Evolutionary conservation across 1,140 invertebrate species (phyloP), one percentile per base, ranked within the genome.

Genomic region (Drosophila azteca): DNA sequence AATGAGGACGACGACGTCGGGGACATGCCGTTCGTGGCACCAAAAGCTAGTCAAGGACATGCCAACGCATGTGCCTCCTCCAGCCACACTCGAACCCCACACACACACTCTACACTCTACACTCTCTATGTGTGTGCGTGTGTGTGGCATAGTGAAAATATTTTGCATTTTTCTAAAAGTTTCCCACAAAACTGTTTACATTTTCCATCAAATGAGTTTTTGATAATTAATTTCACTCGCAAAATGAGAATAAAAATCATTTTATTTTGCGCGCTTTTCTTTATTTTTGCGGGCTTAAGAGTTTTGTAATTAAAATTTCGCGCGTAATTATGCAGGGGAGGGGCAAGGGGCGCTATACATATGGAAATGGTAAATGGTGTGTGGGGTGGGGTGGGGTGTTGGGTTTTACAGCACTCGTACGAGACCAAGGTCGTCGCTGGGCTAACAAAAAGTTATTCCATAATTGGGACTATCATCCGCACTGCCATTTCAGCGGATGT

Each of bases 31-130:
- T 49, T 51, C 64, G 24, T 51, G 61, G 61, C 63, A 41, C 55
- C 43, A 74, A 73, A 57, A 74, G 45, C 65, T 87, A 87, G 68
- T 70, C 81, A 87, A 85, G 82, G 82, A 87, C 82, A 80, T 80
- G 61, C 77, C 81, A 68, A 84, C 61, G 73, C 68, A 67, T 87
- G 54, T 70, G 67, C 59, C 20, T 58, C 11, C 20, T 58, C 3
- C 35, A 39, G 5, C 35, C 35, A 13, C 26, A 7, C n/a, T n/a
- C n/a, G n/a, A n/a, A n/a, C n/a, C n/a, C n/a, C n/a, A n/a, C n/a
- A n/a, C n/a, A n/a, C n/a, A n/a, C n/a, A n/a, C n/a, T n/a, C n/a
- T n/a, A n/a, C 6, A n/a, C 61, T 44, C 54, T 24, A 20, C 17
- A 20, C 58, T 61, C 46, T 57, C 45, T 35, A 9, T 46, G 13